phyloP scores from a whole-genome alignment of 2,888 invertebrate species.

The Habroteleia sp. region DNA sequence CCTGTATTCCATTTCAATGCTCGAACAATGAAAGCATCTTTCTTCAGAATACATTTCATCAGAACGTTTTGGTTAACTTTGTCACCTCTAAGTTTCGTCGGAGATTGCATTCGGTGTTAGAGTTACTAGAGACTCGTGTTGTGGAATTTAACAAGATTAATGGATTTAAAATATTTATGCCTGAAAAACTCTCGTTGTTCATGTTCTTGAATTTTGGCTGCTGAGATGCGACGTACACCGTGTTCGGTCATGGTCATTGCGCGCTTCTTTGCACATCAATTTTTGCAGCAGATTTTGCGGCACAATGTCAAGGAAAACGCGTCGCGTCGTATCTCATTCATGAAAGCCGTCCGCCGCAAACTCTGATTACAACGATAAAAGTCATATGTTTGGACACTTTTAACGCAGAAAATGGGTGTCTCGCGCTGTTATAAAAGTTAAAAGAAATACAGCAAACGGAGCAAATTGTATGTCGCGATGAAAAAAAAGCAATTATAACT shows the following conservation, averaged over 20 bases:
- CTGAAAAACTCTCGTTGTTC: too few relatives aligned
- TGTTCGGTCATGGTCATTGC: conserved; percentile 52
- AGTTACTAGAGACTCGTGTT: conserved; percentile 21
- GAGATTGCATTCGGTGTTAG: not conserved
- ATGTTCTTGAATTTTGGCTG: not conserved
- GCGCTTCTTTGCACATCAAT: conserved; percentile 31
- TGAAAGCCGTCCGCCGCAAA: conserved; percentile 50
- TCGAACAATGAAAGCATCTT: conserved; percentile 45
- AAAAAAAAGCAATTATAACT: too few relatives aligned
- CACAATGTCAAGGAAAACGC: conserved; percentile 63
- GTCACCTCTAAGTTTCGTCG: conserved; percentile 1
- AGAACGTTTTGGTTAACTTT: conserved; percentile 34
- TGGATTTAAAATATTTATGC: not conserved
- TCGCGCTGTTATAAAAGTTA: conserved; percentile 21
- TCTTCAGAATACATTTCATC: conserved; percentile 37
- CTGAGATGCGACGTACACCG: not conserved
- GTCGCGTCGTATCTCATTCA: conserved; percentile 60
- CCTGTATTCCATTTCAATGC: conserved; percentile 33
- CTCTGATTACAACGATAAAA: conserved; percentile 59
- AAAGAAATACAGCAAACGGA: conserved; percentile 25
- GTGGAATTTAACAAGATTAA: conserved; percentile 29
- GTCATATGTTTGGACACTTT: conserved; percentile 60
- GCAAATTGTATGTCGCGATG: conserved; percentile 25
- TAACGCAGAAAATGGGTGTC: conserved; percentile 50
- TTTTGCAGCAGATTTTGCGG: conserved; percentile 32